Base-by-base conservation (phyloP, 2,797 vertebrate species). In the Gastrophryne carolinensis region DNA sequence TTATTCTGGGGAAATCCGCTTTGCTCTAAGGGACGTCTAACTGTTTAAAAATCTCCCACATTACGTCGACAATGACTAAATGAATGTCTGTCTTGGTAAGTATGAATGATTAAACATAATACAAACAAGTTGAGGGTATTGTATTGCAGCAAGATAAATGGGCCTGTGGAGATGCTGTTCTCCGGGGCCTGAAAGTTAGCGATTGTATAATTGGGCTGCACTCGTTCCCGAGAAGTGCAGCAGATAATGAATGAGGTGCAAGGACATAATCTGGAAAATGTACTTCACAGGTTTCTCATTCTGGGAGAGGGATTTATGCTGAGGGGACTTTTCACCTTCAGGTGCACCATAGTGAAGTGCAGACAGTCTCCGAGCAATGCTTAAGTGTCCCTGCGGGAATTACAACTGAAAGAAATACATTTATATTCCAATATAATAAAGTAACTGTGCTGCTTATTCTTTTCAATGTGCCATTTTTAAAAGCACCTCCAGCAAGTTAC, bases 251-350 rank as follows among this genome's bases (percentile, higher is more conserved):
- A 56, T 47, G 30, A 60, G 37, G 37, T 60, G 24, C 37, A 39
- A 41, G 67, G 67, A 67, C 10, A 9, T 34, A 9, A 65, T 74
- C 32, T 58, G 27, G 23, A 56, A 47, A 49, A 65, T 65, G 39
- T 67, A 35, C 26, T 35, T 37, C 13, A 50, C 53, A 60, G 63
- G 63, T 35, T 65, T 57, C 35, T 19, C 23, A 23, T 32, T 23
- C 39, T 50, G 21, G 39, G 35, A 44, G 50, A 54, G 32, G 60
- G 50, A 56, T 29, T 50, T 23, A 56, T 65, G n/a, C 17, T 56
- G 21, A 30, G 17, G n/a, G n/a, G 71, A 65, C 71, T 54, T 63
- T 64, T 73, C 71, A 73, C 72, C 61, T 73, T 47, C 49, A 65
- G 49, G 49, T 44, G 49, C 35, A 17, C 5, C 29, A 32, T 65